Evolutionary conservation across 2,113 vertebrate genomes (phyloP), one percentile per base, ranked within the genome.

Genomic region (Pteropus alecto): DNA sequence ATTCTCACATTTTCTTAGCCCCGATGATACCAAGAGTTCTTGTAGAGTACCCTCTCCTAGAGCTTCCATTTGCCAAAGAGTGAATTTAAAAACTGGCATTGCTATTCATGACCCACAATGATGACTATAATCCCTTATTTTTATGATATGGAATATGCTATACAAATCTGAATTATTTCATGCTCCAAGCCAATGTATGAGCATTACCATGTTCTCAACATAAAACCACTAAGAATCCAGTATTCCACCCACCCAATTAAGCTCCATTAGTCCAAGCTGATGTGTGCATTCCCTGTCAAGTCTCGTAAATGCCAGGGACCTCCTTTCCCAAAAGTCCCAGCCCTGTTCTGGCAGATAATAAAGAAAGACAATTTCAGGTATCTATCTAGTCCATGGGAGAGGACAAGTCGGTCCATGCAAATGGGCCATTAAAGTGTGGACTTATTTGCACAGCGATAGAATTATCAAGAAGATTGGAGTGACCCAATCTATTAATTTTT

Each of bases 401-500:
- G 30, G 28, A 43, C 54, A 89, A 93, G 28, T 6, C 56, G 22
- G 46, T 79, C 43, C 81, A 18, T 89, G 60, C 24, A 58, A 92
- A 74, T 85, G 60, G 22, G 14, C 22, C 51, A 79, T 48, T 82
- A 86, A 90, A 68, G 90, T 56, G 54, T 58, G 61, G 12, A 73
- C 60, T 60, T 94, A 95, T 90, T 90, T 87, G 41, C 60, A 90
- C 38, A 85, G 63, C 67, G 90, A n/a, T 30, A 74, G 51, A 89
- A 92, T 67, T 71, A 76, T 95, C 82, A 68, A 48, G 70, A 93
- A 95, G 22, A 94, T 56, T 86, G 93, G 13, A 87, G 15, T 91
- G n/a, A 88, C 60, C 60, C 70, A 74, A 67, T 67, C 65, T 93
- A 43, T 83, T 96, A 46, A 91, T 96, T 97, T 94, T 94, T 87